Evolutionary conservation across 2,888 invertebrate species (phyloP), one percentile per base, ranked within the genome.

Genomic region (Hyles lineata): DNA sequence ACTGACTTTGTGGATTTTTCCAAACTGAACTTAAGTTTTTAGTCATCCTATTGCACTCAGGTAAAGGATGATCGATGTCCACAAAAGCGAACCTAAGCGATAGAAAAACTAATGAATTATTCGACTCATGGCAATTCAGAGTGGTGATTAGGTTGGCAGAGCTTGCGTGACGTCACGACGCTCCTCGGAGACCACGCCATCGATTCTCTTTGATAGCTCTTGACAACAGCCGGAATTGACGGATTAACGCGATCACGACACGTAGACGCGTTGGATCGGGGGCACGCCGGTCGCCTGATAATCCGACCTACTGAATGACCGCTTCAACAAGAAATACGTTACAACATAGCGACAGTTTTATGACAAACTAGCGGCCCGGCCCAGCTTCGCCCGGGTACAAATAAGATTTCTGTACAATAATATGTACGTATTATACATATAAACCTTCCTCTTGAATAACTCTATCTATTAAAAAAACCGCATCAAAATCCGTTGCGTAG

Each of bases 201-300:
- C 25, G 17, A 29, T 25, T 61, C 6, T 32, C 62, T 62, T 35
- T 62, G 35, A 62, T n/a, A 32, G n/a, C 61, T 25, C 35, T n/a
- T 62, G 62, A 62, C 35, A 25, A 32, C 62, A 29, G 62, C 32
- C 62, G 62, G 62, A 62, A 62, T 62, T 62, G 62, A 62, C 62
- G 32, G 62, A n/a, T 61, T 32, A 62, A 62, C 62, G 9, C 15
- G 25, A 19, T 32, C 35, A 62, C 32, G 32, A n/a, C n/a, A 62
- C 32, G 32, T n/a, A 6, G 55, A n/a, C 7, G 55, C 55, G 55
- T 6, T n/a, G 8, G n/a, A 55, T 8, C 55, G 55, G 55, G 11
- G 43, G n/a, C 55, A 7, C 19, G n/a, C 19, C 55, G 55, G 19
- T 19, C 55, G 15, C 55, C 55, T 5, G 55, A 55, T 55, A 55